Evolutionary conservation across 2,797 vertebrate genomes (phyloP), one percentile per base, ranked within the genome.

Genomic region (Squalus acanthias): DNA sequence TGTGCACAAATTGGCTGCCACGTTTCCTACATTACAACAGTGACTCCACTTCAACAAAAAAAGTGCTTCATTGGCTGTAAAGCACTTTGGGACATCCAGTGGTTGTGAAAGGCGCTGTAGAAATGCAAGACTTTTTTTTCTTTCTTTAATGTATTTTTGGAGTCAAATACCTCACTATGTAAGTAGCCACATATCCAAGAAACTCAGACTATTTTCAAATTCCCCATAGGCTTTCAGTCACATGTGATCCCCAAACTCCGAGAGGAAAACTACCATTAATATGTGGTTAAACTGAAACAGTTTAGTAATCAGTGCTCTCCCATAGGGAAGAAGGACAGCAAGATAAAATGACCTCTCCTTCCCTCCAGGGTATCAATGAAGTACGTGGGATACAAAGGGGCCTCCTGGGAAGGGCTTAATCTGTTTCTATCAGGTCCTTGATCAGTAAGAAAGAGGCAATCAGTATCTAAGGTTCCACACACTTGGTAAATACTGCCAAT

Each of bases 381-480:
- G 82, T 85, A 85, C 39, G 46, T 46, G 63, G 65, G 17, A 67
- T 69, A 93, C 91, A 93, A 93, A 93, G 91, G 85, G 87, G 29
- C 87, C 57, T 60, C 53, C 87, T 63, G 24, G 91, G 39, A 69
- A 69, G n/a, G 65, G 91, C n/a, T 93, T 93, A 93, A 93, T 93
- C 91, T 67, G 91, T 22, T 67, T 69, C 65, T 67, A 93, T 93
- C 65, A 69, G 91, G 91, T 69, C 91, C 91, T 93, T 93, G 63
- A 93, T 93, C 91, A 69, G n/a, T 69, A 93, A 93, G 91, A 46
- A 93, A 93, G n/a, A 39, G 65, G 91, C 65, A 93, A 93, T 69
- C 91, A 69, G 33, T 69, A 93, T 26, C 63, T 69, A 69, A 93
- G 91, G 53, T 69, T 93, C 91, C 65, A 46, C n/a, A 26, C 65